A percentile compares a stretch with the other conserved stretches of the same genome.
Evolutionary conservation across 2,797 vertebrate genomes (phyloP).

Genomic region (Cuniculus paca): DNA sequence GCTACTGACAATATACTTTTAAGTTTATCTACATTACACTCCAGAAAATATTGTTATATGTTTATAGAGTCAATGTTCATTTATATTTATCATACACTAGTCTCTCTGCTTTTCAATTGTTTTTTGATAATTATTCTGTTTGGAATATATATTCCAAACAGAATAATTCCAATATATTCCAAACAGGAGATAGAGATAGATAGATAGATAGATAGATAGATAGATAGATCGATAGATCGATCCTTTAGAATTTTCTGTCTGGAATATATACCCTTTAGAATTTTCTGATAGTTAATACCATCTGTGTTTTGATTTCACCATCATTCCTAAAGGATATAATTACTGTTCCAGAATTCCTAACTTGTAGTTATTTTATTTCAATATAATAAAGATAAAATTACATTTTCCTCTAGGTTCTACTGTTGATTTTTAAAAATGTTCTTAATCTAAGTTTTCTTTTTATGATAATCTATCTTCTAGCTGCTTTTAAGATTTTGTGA

Average conservation of each 20-base stretch:
- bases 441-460: not conserved
- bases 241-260: no score
- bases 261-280: not conserved
- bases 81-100: not conserved
- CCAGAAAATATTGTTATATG: not conserved
- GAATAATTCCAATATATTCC: no score
- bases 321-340: not conserved
- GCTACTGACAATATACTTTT: not conserved
- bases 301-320: not conserved
- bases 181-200: no score
- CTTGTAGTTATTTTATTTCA: not conserved
- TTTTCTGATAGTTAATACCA: not conserved
- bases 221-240: no score
- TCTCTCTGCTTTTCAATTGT: not conserved
- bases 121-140: not conserved
- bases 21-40: not conserved
- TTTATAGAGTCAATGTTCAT: not conserved
- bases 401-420: not conserved
- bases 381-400: not conserved
- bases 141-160: no score
- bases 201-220: no score
- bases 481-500: not conserved
- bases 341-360: not conserved
- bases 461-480: not conserved
- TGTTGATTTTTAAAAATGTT: not conserved